Percentiles rank a stretch among this genome's conserved stretches.
Conservation (phyloP, 2,797 vertebrate genomes). For the Rachycentron canadum region DNA sequence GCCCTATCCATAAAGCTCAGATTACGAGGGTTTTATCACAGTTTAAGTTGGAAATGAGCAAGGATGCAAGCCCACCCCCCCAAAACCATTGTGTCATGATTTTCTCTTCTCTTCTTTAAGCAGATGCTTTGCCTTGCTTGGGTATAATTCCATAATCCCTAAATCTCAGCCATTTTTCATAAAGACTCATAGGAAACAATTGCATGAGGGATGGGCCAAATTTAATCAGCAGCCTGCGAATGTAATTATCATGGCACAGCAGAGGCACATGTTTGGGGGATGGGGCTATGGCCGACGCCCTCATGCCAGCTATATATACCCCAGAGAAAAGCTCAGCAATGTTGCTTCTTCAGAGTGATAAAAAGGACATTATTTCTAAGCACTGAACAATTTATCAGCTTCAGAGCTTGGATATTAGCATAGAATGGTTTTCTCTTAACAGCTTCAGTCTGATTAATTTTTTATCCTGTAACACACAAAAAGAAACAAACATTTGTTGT, state of each 20-base stretch:
- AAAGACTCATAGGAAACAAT: conserved; percentile 92
- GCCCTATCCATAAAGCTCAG: conserved; percentile 70
- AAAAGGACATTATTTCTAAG: background rate
- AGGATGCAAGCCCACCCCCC: conserved; percentile 40
- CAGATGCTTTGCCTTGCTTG: conserved; percentile 88
- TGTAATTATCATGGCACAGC: conserved; percentile 86
- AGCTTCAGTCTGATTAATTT: background rate
- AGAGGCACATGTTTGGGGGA: conserved; percentile 66
- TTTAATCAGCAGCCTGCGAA: conserved; percentile 95
- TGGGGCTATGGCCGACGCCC: conserved; percentile 56
- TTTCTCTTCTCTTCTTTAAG: conserved; percentile 77
- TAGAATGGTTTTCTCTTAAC: background rate
- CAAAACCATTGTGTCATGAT: conserved; percentile 66
- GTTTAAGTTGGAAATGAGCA: conserved; percentile 70
- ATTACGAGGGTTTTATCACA: conserved; percentile 77
- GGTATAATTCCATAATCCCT: conserved; percentile 91
- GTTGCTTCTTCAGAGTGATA: conserved; percentile 35
- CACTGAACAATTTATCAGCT: background rate
- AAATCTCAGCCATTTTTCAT: conserved; percentile 93
- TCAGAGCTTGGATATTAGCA: background rate
- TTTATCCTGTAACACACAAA: background rate
- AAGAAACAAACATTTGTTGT: background rate
- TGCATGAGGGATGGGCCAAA: conserved; percentile 90
- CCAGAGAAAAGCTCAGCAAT: conserved; percentile 36
- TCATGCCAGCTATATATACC: conserved; percentile 49